Evolutionary conservation across 2,888 invertebrate species (phyloP), one percentile per base, ranked within the genome.

Genomic region (Encarsia formosa): DNA sequence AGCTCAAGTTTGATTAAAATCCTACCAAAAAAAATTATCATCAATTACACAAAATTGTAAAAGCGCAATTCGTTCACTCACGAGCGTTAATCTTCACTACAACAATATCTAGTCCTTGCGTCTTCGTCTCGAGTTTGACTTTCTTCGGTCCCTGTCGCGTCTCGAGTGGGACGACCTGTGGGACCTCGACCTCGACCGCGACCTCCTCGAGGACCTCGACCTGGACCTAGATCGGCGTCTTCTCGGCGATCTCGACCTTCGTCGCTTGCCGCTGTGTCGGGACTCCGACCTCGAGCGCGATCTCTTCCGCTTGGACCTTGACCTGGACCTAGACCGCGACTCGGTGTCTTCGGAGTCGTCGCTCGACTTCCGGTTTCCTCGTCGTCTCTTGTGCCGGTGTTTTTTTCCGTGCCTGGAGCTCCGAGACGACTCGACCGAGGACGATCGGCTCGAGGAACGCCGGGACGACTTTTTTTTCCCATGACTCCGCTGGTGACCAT

Each of bases 81-180:
- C n/a, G 29, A 29, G 13, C 8, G 29, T 13, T 8, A 13, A 9
- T 29, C 29, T 13, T 29, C 8, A 13, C 13, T 29, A 8, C 29
- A 13, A 13, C 8, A 8, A 13, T 13, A 13, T 15, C 72, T 66
- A 73, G 65, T 73, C 69, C 67, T 68, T 68, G 70, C 72, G 73
- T 58, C 73, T 71, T 64, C 67, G 73, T 51, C 70, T 65, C 50
- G 70, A 70, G 68, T 70, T 72, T 68, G 70, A 70, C 69, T 70
- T 73, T 69, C 72, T 73, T 70, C 70, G 70, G 60, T 72, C 72
- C 58, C 73, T 69, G 63, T 71, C 69, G 58, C 63, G 67, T 16
- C 49, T 34, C 16, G 34, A 34, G 26, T 26, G 20, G 8, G 15
- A 16, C 19, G 19, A 19, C 9, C 19, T 8, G 35, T 18, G 35